Conservation (phyloP, 2,888 invertebrate species). For the Trachelus iudaicus region DNA sequence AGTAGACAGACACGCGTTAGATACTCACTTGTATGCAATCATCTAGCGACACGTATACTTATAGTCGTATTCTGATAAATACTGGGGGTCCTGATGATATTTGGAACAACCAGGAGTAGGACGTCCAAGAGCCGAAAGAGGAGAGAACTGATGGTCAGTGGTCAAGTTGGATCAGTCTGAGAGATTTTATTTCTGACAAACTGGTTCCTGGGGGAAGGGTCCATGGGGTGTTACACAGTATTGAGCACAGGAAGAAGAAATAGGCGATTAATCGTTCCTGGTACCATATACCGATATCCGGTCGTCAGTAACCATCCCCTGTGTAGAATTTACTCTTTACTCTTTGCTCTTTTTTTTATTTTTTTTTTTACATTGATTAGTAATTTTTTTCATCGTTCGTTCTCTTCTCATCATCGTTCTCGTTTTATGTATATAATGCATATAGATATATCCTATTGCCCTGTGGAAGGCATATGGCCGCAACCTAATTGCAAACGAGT, state of each 20-base stretch:
- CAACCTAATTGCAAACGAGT: constrained; percentile 30
- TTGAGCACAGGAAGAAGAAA: neutral
- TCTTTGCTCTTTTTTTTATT: neutral
- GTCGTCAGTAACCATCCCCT: constrained; percentile 19
- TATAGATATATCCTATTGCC: constrained; percentile 22
- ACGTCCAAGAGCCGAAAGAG: neutral
- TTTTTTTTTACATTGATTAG: neutral
- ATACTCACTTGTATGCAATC: neutral
- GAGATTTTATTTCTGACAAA: constrained; percentile 58
- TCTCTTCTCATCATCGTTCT: neutral
- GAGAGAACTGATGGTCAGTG: constrained; percentile 27
- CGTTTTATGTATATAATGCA: constrained; percentile 11
- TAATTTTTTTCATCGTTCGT: neutral
- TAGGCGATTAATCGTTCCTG: constrained; percentile 51
- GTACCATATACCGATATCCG: neutral
- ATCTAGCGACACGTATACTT: neutral
- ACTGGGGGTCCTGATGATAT: neutral
- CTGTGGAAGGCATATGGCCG: constrained; percentile 22
- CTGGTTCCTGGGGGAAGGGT: constrained; percentile 42
- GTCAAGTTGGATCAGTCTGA: constrained; percentile 25
- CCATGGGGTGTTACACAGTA: neutral
- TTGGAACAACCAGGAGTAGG: neutral
- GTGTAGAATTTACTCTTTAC: neutral
- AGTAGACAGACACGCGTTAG: neutral
- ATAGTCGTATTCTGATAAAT: neutral